Conservation (phyloP, 2,888 invertebrate species). For the Reticulitermes lucifugus region DNA sequence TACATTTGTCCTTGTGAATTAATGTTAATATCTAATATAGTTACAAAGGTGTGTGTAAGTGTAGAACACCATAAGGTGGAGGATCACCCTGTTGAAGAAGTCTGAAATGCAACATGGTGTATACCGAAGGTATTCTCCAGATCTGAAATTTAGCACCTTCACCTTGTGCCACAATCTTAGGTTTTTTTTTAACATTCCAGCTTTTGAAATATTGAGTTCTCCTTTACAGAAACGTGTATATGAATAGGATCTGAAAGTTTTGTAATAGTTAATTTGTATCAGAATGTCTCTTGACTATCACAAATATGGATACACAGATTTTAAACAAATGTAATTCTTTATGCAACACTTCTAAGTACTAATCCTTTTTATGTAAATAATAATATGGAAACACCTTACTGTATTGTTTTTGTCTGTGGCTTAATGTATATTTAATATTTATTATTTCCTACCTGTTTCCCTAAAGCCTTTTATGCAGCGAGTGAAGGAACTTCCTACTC, state of each 20-base stretch:
- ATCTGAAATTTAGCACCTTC: constrained; percentile 4
- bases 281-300: background rate
- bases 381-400: background rate
- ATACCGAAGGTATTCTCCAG: background rate
- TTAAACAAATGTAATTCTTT: background rate
- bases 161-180: background rate
- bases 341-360: background rate
- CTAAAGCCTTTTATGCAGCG: background rate
- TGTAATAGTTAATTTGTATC: background rate
- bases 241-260: background rate
- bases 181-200: constrained; percentile 6
- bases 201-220: background rate
- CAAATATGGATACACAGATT: background rate
- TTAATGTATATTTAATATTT: background rate
- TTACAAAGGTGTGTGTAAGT: background rate
- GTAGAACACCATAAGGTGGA: background rate
- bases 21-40: background rate
- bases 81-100: background rate
- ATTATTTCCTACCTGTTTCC: background rate
- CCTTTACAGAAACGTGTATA: background rate
- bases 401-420: background rate
- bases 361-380: constrained; percentile 16
- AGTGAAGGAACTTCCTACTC: background rate
- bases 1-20: constrained; percentile 1
- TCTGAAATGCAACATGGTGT: background rate